Evolutionary conservation across 2,888 invertebrate genomes (phyloP), one percentile per base, ranked within the genome.

Genomic region (Halocaridina rubra): DNA sequence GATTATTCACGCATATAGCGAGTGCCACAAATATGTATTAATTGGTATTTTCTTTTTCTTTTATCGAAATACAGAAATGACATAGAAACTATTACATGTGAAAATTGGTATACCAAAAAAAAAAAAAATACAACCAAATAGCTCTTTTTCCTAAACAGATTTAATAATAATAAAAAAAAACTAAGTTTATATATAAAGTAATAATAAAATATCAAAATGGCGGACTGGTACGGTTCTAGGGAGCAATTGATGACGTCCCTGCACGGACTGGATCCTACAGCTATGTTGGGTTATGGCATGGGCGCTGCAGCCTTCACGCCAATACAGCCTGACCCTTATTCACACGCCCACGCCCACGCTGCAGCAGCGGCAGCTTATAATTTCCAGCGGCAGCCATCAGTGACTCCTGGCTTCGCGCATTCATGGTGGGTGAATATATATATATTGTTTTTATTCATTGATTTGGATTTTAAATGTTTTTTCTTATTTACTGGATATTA

Each of bases 201-300:
- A 29, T 29, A 1, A 29, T 13, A 69, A n/a, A 69, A 13, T 69
- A 29, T 32, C 84, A 84, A 84, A 75, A 88, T 88, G 87, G 87
- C 87, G 19, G 87, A 88, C 72, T 88, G 87, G 87, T 88, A 88
- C 80, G 87, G 87, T 7, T 82, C 87, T 19, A 74, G 87, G 74
- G 87, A 88, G 24, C 87, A 88, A 78, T 80, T 88, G 24, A 88
- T 88, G 85, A n/a, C n/a, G n/a, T 88, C 87, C 19, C 82, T 88
- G 10, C 87, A 88, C 72, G 87, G 87, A 27, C 80, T 88, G 30
- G 87, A 88, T 76, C n/a, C n/a, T n/a, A 85, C 87, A 33, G 87
- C 86, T 29, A 88, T 88, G 87, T 64, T 88, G 46, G 87, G 87
- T 7, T 88, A 88, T 72, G 84, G 84, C 32, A 84, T 84, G 84